Percentiles rank a stretch among this genome's conserved stretches.
Conservation (phyloP, 2,113 vertebrate genomes). For the Propithecus coquereli region DNA sequence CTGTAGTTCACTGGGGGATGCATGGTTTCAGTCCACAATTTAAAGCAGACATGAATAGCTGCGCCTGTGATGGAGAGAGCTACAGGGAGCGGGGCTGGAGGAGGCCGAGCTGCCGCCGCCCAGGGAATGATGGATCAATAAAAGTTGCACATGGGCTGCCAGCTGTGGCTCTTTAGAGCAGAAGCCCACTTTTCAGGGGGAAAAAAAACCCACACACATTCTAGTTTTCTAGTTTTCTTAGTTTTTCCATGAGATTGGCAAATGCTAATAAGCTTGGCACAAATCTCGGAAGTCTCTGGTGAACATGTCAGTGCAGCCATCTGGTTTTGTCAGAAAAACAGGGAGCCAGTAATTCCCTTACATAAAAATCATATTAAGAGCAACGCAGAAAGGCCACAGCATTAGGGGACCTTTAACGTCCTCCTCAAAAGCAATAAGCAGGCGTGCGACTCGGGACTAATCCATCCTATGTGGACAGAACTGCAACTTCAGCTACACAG, state of each 20-base stretch:
- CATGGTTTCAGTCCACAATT: neutral
- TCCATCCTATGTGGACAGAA: neutral
- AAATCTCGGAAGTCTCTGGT: neutral
- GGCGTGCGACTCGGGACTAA: neutral
- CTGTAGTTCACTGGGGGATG: constrained; percentile 37
- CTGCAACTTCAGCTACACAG: neutral
- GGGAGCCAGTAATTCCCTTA: constrained; percentile 20
- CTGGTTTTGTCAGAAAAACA: constrained; percentile 42
- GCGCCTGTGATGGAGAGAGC: constrained; percentile 48
- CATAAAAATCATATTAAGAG: neutral
- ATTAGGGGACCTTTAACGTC: neutral
- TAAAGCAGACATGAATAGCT: constrained; percentile 53
- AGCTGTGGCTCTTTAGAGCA: neutral
- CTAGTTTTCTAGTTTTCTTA: neutral
- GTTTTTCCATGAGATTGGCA: constrained; percentile 11
- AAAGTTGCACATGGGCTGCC: neutral
- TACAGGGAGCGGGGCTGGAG: constrained; percentile 14
- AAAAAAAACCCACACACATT: neutral
- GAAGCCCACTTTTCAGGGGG: constrained; percentile 33
- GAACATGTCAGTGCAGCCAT: neutral
- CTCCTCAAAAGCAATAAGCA: neutral
- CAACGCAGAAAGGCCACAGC: neutral
- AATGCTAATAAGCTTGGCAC: constrained; percentile 8
- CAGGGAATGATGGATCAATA: constrained; percentile 38
- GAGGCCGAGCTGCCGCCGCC: constrained; percentile 34